Conservation (phyloP, 2,888 invertebrate species). For the Acanthococcus lagerstroemiae region DNA sequence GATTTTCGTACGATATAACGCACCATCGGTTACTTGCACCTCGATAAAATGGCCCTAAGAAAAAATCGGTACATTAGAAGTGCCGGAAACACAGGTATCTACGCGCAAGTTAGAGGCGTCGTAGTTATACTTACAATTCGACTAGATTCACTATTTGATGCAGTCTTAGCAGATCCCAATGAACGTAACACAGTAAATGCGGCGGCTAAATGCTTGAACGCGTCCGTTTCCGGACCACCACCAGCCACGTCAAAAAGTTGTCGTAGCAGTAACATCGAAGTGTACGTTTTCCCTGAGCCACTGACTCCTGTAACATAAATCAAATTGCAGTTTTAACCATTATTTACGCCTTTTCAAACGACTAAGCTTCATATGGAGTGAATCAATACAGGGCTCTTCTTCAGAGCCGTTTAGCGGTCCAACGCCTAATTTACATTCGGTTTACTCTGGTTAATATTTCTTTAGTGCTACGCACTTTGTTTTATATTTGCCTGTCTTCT, state of each 20-base stretch:
- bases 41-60: conserved; percentile 87
- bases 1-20: conserved; percentile 87
- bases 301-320: conserved; percentile 71
- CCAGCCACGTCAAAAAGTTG: conserved; percentile 89
- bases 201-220: conserved; percentile 89
- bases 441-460: no score
- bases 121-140: conserved; percentile 59
- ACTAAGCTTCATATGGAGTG: no score
- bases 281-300: conserved; percentile 88
- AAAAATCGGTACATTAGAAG: not conserved
- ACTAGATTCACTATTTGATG: conserved; percentile 82
- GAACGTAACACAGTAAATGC: conserved; percentile 89
- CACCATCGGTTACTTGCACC: conserved; percentile 90
- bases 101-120: not conserved
- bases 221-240: conserved; percentile 89
- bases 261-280: conserved; percentile 78
- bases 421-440: no score
- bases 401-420: no score
- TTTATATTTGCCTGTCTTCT: no score
- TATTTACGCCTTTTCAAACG: no score
- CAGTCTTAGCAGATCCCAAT: conserved; percentile 81
- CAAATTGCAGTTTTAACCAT: no score
- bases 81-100: not conserved
- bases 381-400: no score
- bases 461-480: no score